A percentile compares a stretch with the other conserved stretches of the same genome.
phyloP scores from a whole-genome alignment of 2,888 invertebrate species.

The Lasioglossum morio region DNA sequence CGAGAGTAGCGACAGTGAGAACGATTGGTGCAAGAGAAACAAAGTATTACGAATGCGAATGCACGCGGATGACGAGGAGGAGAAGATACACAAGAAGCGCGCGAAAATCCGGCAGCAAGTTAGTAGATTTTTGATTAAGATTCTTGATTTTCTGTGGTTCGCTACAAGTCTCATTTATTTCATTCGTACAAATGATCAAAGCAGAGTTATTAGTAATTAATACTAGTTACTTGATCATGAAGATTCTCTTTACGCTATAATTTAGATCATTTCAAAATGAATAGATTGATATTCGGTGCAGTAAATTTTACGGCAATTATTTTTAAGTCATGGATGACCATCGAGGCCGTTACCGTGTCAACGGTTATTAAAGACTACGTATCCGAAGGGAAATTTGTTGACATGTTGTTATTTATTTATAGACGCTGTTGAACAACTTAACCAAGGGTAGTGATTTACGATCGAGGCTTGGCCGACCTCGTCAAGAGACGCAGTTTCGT shows the following conservation, averaged over 20 bases:
- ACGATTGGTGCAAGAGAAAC: constrained; percentile 87
- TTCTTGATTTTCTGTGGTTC: background rate
- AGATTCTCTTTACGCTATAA: no score
- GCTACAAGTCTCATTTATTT: no score
- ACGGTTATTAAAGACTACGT: background rate
- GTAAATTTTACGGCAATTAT: background rate
- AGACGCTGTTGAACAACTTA: constrained; percentile 53
- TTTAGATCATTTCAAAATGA: background rate
- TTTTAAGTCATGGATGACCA: background rate
- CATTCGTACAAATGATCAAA: no score
- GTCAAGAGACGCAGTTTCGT: constrained; percentile 66
- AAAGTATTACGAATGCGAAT: constrained; percentile 92
- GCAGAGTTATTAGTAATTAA: no score
- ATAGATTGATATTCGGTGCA: background rate
- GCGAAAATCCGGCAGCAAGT: constrained; percentile 74
- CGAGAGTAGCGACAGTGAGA: constrained; percentile 84
- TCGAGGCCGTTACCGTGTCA: background rate
- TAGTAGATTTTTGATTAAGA: constrained; percentile 31
- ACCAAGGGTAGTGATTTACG: constrained; percentile 75
- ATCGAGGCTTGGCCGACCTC: constrained; percentile 72
- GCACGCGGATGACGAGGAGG: constrained; percentile 95
- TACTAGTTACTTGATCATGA: no score
- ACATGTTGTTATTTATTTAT: constrained; percentile 6
- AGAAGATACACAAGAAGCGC: constrained; percentile 85
- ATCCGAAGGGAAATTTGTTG: background rate